These are phyloP conservation scores for Heliopora coerulea DNA, from an alignment of 92 coral and sea anemone genomes.

Conservation along the genomic window DNA sequence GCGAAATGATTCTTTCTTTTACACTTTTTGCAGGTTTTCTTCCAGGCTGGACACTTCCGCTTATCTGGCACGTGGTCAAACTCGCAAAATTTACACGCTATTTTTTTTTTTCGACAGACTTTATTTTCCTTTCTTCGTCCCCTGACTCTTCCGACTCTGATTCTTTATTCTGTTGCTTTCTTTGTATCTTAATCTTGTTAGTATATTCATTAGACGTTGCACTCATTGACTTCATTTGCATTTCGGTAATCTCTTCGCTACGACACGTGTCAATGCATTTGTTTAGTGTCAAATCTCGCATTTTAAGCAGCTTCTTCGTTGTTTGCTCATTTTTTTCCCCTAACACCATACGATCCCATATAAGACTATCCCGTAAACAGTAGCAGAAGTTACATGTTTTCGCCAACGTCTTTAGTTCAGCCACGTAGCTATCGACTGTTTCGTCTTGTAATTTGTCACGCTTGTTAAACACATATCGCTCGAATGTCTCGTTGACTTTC, in stretches of 20 bases:
- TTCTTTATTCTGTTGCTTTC: not conserved
- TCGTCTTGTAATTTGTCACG: slow-evolving; percentile 38
- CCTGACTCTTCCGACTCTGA: slow-evolving; percentile 26
- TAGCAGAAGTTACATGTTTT: slow-evolving; percentile 43
- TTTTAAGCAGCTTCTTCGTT: slow-evolving; percentile 47
- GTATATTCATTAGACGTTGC: slow-evolving; percentile 23
- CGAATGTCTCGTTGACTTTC: slow-evolving; percentile 35
- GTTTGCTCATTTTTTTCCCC: slow-evolving; percentile 47
- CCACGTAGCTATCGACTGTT: slow-evolving; percentile 38
- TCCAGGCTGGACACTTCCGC: slow-evolving; percentile 43
- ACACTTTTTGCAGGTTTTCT: slow-evolving; percentile 30
- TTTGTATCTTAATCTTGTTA: slow-evolving; percentile 27
- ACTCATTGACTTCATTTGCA: slow-evolving; percentile 45
- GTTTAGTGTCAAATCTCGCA: slow-evolving; percentile 42
- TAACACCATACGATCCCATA: slow-evolving; percentile 47
- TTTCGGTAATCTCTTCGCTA: slow-evolving; percentile 37
- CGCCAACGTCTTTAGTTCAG: slow-evolving; percentile 33
- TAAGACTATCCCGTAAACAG: slow-evolving; percentile 48
- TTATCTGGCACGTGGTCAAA: too few species aligned
- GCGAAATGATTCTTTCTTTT: slow-evolving; percentile 32
- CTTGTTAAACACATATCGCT: slow-evolving; percentile 41
- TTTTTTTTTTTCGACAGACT: slow-evolving; percentile 3
- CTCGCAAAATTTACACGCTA: slow-evolving; percentile 42
- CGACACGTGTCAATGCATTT: slow-evolving; percentile 44
- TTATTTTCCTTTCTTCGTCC: not conserved